These are phyloP conservation scores for Hedychridium roseum DNA, from an alignment of 2,888 invertebrate genomes.

Conservation along the genomic window DNA sequence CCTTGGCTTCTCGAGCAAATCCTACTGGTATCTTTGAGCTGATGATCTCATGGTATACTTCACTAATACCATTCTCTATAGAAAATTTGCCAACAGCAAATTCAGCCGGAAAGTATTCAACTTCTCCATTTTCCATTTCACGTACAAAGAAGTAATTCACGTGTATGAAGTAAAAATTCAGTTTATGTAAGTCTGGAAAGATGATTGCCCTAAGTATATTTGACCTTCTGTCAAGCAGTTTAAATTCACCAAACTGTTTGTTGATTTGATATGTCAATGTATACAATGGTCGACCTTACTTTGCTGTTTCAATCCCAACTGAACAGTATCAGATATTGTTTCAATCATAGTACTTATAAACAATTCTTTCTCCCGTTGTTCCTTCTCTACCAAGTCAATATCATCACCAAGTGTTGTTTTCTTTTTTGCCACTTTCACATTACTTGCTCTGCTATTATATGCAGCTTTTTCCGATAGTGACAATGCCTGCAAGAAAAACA, in stretches of 20 bases:
- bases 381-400: slow-evolving; percentile 32
- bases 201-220: slow-evolving; percentile 3
- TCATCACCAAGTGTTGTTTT: slow-evolving; percentile 51
- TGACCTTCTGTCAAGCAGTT: background rate
- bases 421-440: slow-evolving; percentile 40
- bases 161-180: slow-evolving; percentile 57
- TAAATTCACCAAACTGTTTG: background rate
- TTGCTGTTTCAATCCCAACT: slow-evolving; percentile 21
- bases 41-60: slow-evolving; percentile 58
- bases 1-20: slow-evolving; percentile 61
- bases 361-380: slow-evolving; percentile 29
- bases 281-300: slow-evolving; percentile 23
- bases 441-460: slow-evolving; percentile 49
- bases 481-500: slow-evolving; percentile 32
- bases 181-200: slow-evolving; percentile 38
- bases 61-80: slow-evolving; percentile 61
- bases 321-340: slow-evolving; percentile 36
- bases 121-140: slow-evolving; percentile 20
- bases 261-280: background rate
- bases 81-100: slow-evolving; percentile 65
- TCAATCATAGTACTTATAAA: slow-evolving; percentile 43
- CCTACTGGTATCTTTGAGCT: slow-evolving; percentile 62
- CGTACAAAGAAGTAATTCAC: slow-evolving; percentile 56
- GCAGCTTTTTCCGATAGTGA: slow-evolving; percentile 30
- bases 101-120: slow-evolving; percentile 66